Evolutionary conservation across 2,797 vertebrate genomes (phyloP), one percentile per base, ranked within the genome.

Genomic region (Serranus cabrilla): DNA sequence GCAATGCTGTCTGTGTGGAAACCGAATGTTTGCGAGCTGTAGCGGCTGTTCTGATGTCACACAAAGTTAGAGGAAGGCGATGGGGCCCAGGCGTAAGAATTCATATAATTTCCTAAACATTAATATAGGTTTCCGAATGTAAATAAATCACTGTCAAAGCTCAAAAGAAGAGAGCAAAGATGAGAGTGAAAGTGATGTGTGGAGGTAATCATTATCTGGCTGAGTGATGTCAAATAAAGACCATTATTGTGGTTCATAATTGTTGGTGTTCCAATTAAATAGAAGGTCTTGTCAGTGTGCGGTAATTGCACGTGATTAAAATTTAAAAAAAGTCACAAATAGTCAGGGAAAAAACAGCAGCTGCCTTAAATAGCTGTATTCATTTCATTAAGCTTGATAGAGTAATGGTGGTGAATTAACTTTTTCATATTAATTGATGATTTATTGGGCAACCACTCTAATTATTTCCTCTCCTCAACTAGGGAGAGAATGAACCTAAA

Each of bases 401-500:
- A 56, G 18, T 58, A 74, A 83, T 69, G 17, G 16, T 21, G 42
- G 46, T 37, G 46, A 70, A 11, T 70, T 11, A 61, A 31, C 2
- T n/a, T 65, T 50, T 52, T 64, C 20, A 47, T 21, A 46, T 67
- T 60, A 52, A 67, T 14, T 37, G 14, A 14, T 7, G 18, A 11
- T 62, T 65, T 42, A 49, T 18, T 39, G 27, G 20, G 7, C 27
- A 57, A 20, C 43, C 6, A 1, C 56, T 61, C 2, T 71, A 58
- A 80, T 78, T 18, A 51, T 17, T 16, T 76, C 20, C 31, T 80
- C 40, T 60, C 2, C 11, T 54, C 25, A 23, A 71, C 34, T 87
- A 99, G 98, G 98, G 98, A 99, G 75, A 94, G 97, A 69, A 99
- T 99, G 98, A 99, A 98, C 89, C 87, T 99, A 34, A 99, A 99